phyloP scores from a whole-genome alignment of 2,888 invertebrate genomes.

The Timema cristinae region DNA sequence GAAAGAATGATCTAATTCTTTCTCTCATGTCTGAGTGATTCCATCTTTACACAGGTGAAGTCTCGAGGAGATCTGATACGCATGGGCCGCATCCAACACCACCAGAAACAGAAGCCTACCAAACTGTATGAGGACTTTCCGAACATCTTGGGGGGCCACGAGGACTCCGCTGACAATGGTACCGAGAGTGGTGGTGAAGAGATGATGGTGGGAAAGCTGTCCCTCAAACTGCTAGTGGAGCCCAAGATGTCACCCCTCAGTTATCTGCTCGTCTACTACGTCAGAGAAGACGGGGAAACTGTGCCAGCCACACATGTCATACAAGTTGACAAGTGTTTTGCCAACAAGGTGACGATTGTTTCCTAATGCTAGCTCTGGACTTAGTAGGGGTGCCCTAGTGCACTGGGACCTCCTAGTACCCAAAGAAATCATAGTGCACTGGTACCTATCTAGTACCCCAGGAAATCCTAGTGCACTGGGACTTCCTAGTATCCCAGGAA shows the following conservation, averaged over 20 bases:
- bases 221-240: slow-evolving; percentile 43
- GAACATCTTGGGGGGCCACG: slow-evolving; percentile 19
- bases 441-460: no score
- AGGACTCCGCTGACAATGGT: slow-evolving; percentile 6
- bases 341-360: slow-evolving; percentile 49
- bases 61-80: slow-evolving; percentile 40
- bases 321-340: slow-evolving; percentile 54
- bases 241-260: slow-evolving; percentile 53
- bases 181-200: slow-evolving; percentile 3
- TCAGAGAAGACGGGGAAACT: slow-evolving; percentile 51
- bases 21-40: no score
- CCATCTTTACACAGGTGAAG: slow-evolving; percentile 39
- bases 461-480: no score
- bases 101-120: not conserved
- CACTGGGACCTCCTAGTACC: no score
- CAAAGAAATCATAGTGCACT: no score
- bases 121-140: slow-evolving; percentile 13
- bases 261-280: slow-evolving; percentile 54
- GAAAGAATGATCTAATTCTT: no score
- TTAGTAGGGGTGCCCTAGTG: no score
- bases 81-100: not conserved
- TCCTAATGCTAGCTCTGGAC: not conserved
- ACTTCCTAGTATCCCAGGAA: no score
- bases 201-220: slow-evolving; percentile 24
- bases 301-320: slow-evolving; percentile 55